Evolutionary conservation across 2,797 vertebrate species (phyloP).

Genomic region (Acomys russatus): DNA sequence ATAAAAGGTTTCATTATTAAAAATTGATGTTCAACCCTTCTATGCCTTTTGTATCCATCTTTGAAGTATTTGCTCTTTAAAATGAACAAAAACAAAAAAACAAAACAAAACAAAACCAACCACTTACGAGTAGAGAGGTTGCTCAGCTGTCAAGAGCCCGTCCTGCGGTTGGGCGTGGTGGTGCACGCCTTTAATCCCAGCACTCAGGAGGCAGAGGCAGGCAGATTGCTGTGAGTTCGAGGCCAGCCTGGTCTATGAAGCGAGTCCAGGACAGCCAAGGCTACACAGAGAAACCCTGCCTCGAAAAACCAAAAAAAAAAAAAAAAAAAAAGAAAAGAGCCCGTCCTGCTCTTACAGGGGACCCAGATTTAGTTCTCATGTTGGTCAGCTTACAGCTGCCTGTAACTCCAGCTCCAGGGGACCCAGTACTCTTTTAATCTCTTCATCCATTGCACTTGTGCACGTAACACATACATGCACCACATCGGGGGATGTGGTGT

Average conservation of each 20-base stretch:
- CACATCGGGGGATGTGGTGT: neutral
- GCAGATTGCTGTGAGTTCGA: too few relatives aligned
- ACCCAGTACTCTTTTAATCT: too few relatives aligned
- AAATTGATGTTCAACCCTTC: constrained; percentile 84
- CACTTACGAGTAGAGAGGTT: neutral
- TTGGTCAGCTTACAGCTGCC: neutral
- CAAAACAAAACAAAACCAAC: too few relatives aligned
- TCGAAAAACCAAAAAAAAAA: too few relatives aligned
- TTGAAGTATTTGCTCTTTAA: constrained; percentile 55
- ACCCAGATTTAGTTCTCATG: neutral
- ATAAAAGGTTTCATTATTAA: constrained; percentile 83
- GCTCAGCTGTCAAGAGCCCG: neutral
- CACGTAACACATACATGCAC: neutral
- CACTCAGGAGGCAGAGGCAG: too few relatives aligned
- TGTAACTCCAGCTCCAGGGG: neutral
- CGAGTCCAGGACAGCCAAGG: too few relatives aligned
- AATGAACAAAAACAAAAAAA: neutral
- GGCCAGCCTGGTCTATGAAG: too few relatives aligned
- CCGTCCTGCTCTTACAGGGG: too few relatives aligned
- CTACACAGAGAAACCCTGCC: too few relatives aligned
- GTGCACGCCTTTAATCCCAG: too few relatives aligned
- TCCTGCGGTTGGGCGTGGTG: too few relatives aligned
- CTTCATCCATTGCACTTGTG: neutral
- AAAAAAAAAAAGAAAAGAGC: neutral
- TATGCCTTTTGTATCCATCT: constrained; percentile 84